A percentile compares a stretch with the other conserved stretches of the same genome.
These are phyloP conservation scores for Yoshiicerus persimilis DNA, from an alignment of 1,140 invertebrate species.

Conservation along the genomic window DNA sequence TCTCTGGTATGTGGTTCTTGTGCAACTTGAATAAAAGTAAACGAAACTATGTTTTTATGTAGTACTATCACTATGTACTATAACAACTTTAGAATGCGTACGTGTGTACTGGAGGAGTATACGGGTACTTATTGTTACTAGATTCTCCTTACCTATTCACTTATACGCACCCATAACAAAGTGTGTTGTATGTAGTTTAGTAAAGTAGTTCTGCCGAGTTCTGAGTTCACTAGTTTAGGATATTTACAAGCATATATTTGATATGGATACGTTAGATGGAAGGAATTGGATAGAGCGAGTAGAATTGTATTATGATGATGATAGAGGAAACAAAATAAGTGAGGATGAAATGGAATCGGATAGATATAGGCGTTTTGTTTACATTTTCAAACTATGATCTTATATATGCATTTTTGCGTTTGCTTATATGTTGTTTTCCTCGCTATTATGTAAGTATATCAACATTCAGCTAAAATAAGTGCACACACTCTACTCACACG, in stretches of 20 bases:
- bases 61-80: not conserved
- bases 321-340: not conserved
- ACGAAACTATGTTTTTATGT: not conserved
- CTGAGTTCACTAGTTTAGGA: not conserved
- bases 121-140: not conserved
- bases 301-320: not conserved
- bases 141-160: not conserved
- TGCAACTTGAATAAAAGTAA: not conserved
- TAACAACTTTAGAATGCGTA: not conserved
- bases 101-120: not conserved
- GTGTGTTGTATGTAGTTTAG: not conserved
- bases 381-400: slow-evolving; percentile 16
- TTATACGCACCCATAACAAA: not conserved
- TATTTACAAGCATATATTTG: not conserved
- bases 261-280: not conserved
- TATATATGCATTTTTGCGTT: slow-evolving; percentile 17
- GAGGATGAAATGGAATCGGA: not conserved
- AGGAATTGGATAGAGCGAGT: not conserved
- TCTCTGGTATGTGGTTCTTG: not conserved
- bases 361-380: slow-evolving; percentile 28
- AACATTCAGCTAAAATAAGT: not conserved
- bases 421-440: not conserved
- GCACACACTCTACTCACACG: not conserved
- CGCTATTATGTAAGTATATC: not conserved
- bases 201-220: not conserved